phyloP scores from a whole-genome alignment of 2,113 vertebrate genomes.

The Phalacrocorax brasilianus region DNA sequence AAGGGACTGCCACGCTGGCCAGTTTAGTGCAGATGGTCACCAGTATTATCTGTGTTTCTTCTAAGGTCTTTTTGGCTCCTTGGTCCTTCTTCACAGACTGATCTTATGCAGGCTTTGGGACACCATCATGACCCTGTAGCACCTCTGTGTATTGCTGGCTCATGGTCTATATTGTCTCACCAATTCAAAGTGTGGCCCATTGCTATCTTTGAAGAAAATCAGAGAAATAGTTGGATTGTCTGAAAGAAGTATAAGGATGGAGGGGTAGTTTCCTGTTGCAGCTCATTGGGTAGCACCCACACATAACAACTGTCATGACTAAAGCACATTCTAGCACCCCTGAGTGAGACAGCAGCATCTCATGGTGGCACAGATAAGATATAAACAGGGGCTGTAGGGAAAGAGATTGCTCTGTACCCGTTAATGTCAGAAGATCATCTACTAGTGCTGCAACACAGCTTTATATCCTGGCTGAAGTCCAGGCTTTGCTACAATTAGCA shows the following conservation, averaged over 20 bases:
- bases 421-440: not conserved
- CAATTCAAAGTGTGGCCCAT: not conserved
- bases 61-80: not conserved
- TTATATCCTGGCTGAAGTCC: not conserved
- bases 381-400: not conserved
- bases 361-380: not conserved
- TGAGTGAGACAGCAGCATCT: not conserved
- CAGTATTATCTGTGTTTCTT: not conserved
- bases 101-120: not conserved
- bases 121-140: not conserved
- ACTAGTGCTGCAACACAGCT: not conserved
- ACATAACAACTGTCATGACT: not conserved
- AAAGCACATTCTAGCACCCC: not conserved
- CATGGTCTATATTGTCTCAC: not conserved
- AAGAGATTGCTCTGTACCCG: not conserved
- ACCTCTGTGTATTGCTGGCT: not conserved
- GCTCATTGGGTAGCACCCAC: not conserved
- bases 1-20: not conserved
- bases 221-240: not conserved
- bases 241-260: not conserved
- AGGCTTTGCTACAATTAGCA: not conserved
- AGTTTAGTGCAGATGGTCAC: not conserved
- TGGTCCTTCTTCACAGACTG: not conserved
- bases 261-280: not conserved
- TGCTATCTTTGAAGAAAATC: not conserved